Conservation (phyloP, 2,113 vertebrate species). For the Condylura cristata region DNA sequence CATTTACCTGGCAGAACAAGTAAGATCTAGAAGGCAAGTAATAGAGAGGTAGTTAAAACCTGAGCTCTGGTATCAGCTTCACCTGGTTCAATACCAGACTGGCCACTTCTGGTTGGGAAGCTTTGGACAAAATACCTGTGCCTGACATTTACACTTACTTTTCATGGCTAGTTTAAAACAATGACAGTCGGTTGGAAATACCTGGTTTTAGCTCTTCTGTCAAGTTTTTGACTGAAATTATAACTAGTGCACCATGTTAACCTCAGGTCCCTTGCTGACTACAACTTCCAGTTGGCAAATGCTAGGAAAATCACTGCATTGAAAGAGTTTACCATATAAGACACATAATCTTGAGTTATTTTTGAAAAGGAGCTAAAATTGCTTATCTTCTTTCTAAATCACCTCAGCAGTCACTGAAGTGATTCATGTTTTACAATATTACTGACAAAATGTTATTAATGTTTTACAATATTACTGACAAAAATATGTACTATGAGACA, state of each 20-base stretch:
- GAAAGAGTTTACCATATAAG: neutral
- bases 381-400: slow-evolving; percentile 7
- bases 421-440: neutral
- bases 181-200: neutral
- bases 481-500: neutral
- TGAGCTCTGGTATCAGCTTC: neutral
- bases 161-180: neutral
- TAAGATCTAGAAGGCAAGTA: neutral
- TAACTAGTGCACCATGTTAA: neutral
- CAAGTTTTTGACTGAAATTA: neutral
- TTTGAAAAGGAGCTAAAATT: neutral
- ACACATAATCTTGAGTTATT: neutral
- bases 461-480: neutral
- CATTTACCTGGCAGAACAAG: neutral
- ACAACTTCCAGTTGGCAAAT: neutral
- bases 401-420: neutral
- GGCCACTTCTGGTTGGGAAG: neutral
- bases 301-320: neutral
- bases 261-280: neutral
- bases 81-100: neutral
- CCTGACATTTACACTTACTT: neutral
- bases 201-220: neutral
- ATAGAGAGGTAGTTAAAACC: neutral
- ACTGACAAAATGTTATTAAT: neutral
- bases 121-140: neutral